A percentile compares a stretch with the other conserved stretches of the same genome.
Conservation (phyloP, 2,797 vertebrate species). For the Rhynchotus rufescens region DNA sequence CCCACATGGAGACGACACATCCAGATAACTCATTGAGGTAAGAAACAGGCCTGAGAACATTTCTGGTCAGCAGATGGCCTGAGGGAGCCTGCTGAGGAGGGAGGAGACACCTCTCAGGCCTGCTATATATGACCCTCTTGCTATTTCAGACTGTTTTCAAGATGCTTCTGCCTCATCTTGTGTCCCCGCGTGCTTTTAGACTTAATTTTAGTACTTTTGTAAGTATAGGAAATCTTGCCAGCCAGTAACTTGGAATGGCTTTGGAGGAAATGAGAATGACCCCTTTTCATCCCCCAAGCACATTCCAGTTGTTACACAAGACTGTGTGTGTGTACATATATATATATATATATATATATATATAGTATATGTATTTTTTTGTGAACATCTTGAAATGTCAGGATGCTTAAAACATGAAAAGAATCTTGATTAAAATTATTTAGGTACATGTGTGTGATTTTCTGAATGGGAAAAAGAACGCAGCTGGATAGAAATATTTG, state of each 20-base stretch:
- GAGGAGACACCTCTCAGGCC: too few relatives aligned
- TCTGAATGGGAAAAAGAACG: not conserved
- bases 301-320: not conserved
- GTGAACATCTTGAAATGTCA: not conserved
- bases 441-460: not conserved
- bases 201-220: not conserved
- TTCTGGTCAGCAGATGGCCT: not conserved
- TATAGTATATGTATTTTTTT: too few relatives aligned
- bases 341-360: too few relatives aligned
- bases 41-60: not conserved
- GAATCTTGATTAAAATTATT: not conserved
- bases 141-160: not conserved
- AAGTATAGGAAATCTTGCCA: not conserved
- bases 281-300: not conserved
- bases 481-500: not conserved
- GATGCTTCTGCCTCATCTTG: not conserved
- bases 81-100: not conserved
- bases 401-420: not conserved
- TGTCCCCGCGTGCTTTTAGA: not conserved
- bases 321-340: too few relatives aligned
- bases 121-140: not conserved
- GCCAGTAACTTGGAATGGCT: not conserved
- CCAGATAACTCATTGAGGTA: constrained; percentile 93
- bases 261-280: not conserved
- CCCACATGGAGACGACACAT: constrained; percentile 93